These are phyloP conservation scores for Girardinichthys multiradiatus DNA, from an alignment of 2,113 vertebrate species.

Conservation along the genomic window DNA sequence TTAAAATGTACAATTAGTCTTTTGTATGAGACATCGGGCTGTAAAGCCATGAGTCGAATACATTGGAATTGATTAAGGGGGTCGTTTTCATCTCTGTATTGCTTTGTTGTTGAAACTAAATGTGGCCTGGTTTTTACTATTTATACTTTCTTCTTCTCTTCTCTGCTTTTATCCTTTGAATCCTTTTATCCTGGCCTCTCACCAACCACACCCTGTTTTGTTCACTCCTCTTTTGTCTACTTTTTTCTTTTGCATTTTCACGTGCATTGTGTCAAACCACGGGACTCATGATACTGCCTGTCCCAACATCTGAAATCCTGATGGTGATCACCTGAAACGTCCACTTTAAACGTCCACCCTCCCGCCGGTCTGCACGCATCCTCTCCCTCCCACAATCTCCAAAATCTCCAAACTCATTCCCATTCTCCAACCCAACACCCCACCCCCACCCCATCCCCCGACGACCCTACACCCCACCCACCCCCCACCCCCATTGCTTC, in stretches of 20 bases:
- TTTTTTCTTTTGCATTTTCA: conserved; percentile 3
- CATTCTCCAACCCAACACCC: conserved; percentile 22
- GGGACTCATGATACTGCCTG: conserved; percentile 10
- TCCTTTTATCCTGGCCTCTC: conserved; percentile 51
- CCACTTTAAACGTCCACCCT: conserved; percentile 21
- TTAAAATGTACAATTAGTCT: conserved; percentile 5
- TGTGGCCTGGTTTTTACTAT: conserved; percentile 45
- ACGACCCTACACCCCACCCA: conserved; percentile 19
- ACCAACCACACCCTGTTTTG: conserved; percentile 46
- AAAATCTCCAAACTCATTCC: not conserved
- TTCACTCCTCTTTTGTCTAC: conserved; percentile 21
- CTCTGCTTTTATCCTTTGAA: conserved; percentile 47
- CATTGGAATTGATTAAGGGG: conserved; percentile 20
- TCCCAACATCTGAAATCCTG: conserved; percentile 39
- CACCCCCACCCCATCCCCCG: conserved; percentile 8
- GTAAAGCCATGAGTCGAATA: conserved; percentile 6
- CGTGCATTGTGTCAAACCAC: conserved; percentile 13
- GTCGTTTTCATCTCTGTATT: conserved; percentile 36
- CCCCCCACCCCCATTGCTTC: conserved; percentile 1
- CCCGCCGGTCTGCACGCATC: conserved; percentile 14
- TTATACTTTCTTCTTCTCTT: conserved; percentile 44
- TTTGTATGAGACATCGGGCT: conserved; percentile 8
- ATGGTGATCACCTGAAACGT: conserved; percentile 24
- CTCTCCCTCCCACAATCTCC: not conserved
- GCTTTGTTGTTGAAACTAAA: conserved; percentile 38